Evolutionary conservation across 2,888 invertebrate genomes (phyloP).

Genomic region (Hirtodrosophila histrioides): DNA sequence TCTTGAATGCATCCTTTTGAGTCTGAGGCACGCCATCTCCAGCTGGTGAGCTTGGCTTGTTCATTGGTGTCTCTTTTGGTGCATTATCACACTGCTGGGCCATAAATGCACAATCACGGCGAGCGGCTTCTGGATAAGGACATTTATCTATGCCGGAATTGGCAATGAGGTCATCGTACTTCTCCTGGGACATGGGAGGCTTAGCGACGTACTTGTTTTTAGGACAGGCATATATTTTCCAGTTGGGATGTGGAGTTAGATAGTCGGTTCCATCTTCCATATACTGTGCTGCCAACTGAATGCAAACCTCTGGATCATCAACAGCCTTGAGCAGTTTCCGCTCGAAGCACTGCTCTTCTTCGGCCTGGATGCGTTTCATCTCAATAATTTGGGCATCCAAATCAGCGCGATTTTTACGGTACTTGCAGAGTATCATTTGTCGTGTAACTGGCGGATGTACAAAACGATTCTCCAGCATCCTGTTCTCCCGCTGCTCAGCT

Average conservation of each 20-base stretch:
- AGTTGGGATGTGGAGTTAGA: conserved; percentile 80
- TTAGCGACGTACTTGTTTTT: conserved; percentile 52
- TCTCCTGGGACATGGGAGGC: conserved; percentile 33
- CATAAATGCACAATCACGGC: conserved; percentile 52
- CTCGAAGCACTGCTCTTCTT: conserved; percentile 70
- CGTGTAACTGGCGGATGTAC: conserved; percentile 57
- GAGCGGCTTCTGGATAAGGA: conserved; percentile 48
- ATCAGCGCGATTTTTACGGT: conserved; percentile 49
- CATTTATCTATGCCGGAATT: conserved; percentile 48
- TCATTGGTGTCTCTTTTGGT: not conserved
- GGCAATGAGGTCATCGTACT: conserved; percentile 31
- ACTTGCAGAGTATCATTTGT: conserved; percentile 50
- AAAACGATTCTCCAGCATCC: conserved; percentile 80
- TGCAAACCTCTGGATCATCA: conserved; percentile 71
- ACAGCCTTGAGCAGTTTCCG: conserved; percentile 63
- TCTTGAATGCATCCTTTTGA: conserved; percentile 28
- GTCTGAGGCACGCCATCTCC: conserved; percentile 2
- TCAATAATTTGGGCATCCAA: conserved; percentile 74
- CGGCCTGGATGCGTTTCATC: conserved; percentile 63
- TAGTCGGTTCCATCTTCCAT: conserved; percentile 71
- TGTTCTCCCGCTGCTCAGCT: conserved; percentile 70
- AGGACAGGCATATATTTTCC: conserved; percentile 72
- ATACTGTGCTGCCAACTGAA: conserved; percentile 65
- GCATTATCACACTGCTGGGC: conserved; percentile 9
- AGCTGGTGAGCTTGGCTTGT: not conserved